Evolutionary conservation across 2,888 invertebrate genomes (phyloP).

Genomic region (Hydrotaea cyrtoneurina): DNA sequence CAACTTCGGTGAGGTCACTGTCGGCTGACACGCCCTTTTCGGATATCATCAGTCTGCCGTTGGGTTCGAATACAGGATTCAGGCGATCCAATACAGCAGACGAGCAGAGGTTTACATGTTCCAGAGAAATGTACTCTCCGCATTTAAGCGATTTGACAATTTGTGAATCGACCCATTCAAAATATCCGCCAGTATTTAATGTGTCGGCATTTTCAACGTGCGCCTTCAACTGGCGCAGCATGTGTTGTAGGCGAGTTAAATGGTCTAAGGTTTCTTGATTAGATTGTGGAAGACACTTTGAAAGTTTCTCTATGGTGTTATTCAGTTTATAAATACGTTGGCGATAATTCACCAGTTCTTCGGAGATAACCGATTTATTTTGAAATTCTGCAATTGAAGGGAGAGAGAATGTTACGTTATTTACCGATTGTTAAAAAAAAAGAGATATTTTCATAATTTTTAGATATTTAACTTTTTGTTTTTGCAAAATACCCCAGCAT

Average conservation of each 20-base stretch:
- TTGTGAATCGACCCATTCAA: conserved; percentile 95
- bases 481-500: too few species aligned
- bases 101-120: conserved; percentile 97
- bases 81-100: conserved; percentile 97
- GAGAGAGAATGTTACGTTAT: neutral
- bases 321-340: conserved; percentile 73
- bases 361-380: conserved; percentile 71
- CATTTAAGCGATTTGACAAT: conserved; percentile 91
- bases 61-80: conserved; percentile 96
- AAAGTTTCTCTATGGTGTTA: conserved; percentile 70
- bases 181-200: conserved; percentile 92
- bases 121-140: conserved; percentile 92
- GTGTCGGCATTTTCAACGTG: conserved; percentile 82
- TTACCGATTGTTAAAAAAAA: too few species aligned
- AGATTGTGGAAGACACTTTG: conserved; percentile 12
- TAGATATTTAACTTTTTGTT: too few species aligned
- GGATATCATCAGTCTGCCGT: conserved; percentile 92
- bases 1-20: conserved; percentile 83
- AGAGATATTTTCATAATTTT: too few species aligned
- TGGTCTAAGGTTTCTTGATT: conserved; percentile 12
- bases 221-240: conserved; percentile 70
- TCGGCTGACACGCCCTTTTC: conserved; percentile 93
- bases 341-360: conserved; percentile 76
- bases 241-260: conserved; percentile 56
- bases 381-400: conserved; percentile 71